Percentiles rank a stretch among this genome's conserved stretches.
phyloP scores from a whole-genome alignment of 1,140 invertebrate species.

The Onthophagus taurus region DNA sequence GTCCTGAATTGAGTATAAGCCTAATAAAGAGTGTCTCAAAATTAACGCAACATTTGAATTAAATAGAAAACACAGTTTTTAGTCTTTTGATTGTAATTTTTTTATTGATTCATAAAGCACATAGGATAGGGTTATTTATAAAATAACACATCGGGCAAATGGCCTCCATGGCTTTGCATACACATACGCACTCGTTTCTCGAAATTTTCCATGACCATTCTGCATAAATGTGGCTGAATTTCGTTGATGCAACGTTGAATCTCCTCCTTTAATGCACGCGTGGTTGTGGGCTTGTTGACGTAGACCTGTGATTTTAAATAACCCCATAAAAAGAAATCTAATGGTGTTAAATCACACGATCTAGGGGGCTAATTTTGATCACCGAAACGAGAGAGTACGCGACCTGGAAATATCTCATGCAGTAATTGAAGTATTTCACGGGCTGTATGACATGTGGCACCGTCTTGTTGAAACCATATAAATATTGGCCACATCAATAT shows the following conservation, averaged over 20 bases:
- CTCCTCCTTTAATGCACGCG: constrained; percentile 19
- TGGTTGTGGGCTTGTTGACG: constrained; percentile 22
- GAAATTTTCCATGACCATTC: constrained; percentile 10
- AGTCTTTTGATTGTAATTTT: no score
- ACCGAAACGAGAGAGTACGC: constrained; percentile 22
- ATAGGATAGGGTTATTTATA: no score
- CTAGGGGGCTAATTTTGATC: constrained; percentile 22
- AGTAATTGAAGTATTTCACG: constrained; percentile 24
- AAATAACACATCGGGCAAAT: no score
- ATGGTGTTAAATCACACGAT: constrained; percentile 23
- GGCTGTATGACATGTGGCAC: constrained; percentile 21
- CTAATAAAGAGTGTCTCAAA: no score
- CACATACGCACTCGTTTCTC: constrained; percentile 7
- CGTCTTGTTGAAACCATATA: constrained; percentile 24
- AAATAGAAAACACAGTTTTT: no score
- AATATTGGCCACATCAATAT: no score
- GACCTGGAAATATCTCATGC: constrained; percentile 21
- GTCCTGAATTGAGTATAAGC: no score
- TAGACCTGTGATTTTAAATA: constrained; percentile 21
- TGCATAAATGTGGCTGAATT: constrained; percentile 25
- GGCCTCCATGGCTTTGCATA: background rate
- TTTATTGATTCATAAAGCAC: no score
- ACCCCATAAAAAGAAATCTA: constrained; percentile 21
- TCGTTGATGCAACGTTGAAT: constrained; percentile 23
- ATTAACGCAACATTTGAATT: no score